Evolutionary conservation across 2,888 invertebrate species (phyloP), one percentile per base, ranked within the genome.

Genomic region (Busseola fusca): DNA sequence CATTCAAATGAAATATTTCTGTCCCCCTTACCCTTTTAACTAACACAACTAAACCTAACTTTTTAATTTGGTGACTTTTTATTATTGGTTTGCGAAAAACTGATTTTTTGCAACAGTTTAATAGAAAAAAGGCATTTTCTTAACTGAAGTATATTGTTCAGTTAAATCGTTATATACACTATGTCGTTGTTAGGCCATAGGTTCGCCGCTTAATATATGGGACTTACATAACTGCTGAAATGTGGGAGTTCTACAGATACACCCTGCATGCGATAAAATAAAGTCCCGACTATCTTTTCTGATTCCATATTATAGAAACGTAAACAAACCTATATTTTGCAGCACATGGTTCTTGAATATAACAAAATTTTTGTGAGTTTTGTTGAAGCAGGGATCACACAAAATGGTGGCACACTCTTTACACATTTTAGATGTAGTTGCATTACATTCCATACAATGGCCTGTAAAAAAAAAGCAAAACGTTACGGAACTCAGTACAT

Each of bases 361-460:
- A n/a, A 93, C 86, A 83, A 94, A 95, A 73, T 93, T 93, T 75
- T 93, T 94, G 79, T 96, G 96, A 10, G 91, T 89, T 86, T 93
- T 94, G 69, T 89, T 92, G 72, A 95, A 95, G 81, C 96, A 96
- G 40, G 81, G 73, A 3, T 93, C 91, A 84, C 96, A 96, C 48
- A 95, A 84, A 64, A 91, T 85, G 12, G 87, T 91, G 25, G 81
- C 84, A 87, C 95, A 96, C 65, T 95, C 93, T 76, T 92, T 88
- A 83, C 96, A 96, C 90, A 92, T 93, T 86, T 92, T 94, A 27
- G 86, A 78, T 50, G 94, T 92, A 30, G 74, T 72, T 7, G 84
- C 86, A 67, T 87, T 87, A 68, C 95, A 95, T 80, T 95, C 94
- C 64, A 92, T 69, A 68, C 95, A 96, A 72, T 89, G 76, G 21